phyloP scores from a whole-genome alignment of 1,140 invertebrate species.

The Lepidotrigona ventralis region DNA sequence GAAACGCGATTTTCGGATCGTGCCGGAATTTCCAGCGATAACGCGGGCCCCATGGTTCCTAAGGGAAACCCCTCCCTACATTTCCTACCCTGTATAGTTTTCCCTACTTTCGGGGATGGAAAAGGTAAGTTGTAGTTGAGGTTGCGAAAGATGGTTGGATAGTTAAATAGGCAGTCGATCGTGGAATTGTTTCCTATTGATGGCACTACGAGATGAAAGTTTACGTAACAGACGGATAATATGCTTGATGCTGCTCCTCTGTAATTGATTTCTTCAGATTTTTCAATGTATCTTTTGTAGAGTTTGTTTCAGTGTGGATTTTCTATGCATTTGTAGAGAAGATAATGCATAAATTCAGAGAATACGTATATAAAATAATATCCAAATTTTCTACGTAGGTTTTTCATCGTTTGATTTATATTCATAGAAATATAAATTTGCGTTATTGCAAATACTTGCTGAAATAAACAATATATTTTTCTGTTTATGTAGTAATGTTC shows the following conservation, averaged over 20 bases:
- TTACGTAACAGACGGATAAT: background rate
- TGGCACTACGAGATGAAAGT: background rate
- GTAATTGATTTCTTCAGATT: background rate
- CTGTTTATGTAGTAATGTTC: too few relatives aligned
- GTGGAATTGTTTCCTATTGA: background rate
- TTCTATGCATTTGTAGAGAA: background rate
- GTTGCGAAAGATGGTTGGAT: background rate
- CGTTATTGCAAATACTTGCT: background rate
- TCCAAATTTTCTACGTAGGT: background rate
- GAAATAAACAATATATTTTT: too few relatives aligned
- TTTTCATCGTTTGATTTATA: background rate
- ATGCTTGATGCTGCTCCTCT: background rate
- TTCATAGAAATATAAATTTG: background rate
- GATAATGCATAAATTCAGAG: background rate
- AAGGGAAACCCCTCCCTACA: background rate
- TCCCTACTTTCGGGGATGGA: background rate
- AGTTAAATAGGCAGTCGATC: background rate
- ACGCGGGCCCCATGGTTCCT: background rate
- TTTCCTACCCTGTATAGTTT: background rate
- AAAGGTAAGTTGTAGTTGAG: background rate
- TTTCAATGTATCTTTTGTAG: background rate
- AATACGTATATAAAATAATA: background rate
- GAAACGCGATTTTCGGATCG: slow-evolving; percentile 19
- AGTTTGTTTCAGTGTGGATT: background rate
- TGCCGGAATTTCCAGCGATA: slow-evolving; percentile 24